Percentiles rank a stretch among this genome's conserved stretches.
These are phyloP conservation scores for Tortricodes alternella DNA, from an alignment of 2,888 invertebrate genomes.

Conservation along the genomic window DNA sequence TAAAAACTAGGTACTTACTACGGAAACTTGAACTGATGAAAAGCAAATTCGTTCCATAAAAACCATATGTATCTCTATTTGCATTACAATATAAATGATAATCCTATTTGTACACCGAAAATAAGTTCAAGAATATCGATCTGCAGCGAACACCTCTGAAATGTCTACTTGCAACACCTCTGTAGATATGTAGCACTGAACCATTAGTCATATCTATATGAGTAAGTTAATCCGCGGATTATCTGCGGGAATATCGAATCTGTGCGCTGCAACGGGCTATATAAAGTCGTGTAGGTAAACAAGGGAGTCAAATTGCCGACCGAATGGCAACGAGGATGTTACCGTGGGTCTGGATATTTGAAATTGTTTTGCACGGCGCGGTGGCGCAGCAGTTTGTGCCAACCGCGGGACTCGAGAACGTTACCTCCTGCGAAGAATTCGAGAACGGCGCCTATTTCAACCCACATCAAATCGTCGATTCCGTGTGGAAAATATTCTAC, in stretches of 20 bases:
- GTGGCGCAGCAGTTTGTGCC: slow-evolving; percentile 34
- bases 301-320: slow-evolving; percentile 49
- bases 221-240: slow-evolving; percentile 30
- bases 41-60: no score
- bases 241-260: slow-evolving; percentile 41
- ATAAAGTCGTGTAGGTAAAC: slow-evolving; percentile 50
- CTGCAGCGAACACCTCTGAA: not conserved
- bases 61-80: no score
- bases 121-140: not conserved
- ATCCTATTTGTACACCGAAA: no score
- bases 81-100: no score
- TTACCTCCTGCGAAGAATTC: slow-evolving; percentile 67
- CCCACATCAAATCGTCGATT: slow-evolving; percentile 56
- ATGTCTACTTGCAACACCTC: not conserved
- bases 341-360: slow-evolving; percentile 55
- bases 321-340: slow-evolving; percentile 60
- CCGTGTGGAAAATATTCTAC: slow-evolving; percentile 70
- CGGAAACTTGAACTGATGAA: no score
- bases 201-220: slow-evolving; percentile 25
- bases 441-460: slow-evolving; percentile 59
- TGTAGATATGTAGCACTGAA: slow-evolving; percentile 13
- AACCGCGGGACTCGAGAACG: slow-evolving; percentile 30
- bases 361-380: slow-evolving; percentile 50
- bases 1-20: no score
- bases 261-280: slow-evolving; percentile 45